Evolutionary conservation across 2,888 invertebrate genomes (phyloP).

Genomic region (Alviniconcha strummeri): DNA sequence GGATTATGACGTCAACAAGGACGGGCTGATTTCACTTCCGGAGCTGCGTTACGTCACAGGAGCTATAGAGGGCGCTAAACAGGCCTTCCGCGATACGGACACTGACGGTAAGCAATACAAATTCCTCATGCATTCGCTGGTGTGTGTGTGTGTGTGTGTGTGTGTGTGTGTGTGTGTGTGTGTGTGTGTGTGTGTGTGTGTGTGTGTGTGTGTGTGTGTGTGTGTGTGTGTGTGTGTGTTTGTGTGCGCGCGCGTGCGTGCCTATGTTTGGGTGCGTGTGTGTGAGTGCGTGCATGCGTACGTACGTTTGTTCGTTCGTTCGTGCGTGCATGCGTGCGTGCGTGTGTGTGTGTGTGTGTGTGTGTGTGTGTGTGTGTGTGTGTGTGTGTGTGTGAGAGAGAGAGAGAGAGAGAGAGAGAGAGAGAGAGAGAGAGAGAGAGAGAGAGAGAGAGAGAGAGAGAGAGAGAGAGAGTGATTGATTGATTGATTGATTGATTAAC

Average conservation of each 20-base stretch:
- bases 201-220: constrained; percentile 1
- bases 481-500: too few species aligned
- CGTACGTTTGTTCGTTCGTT: not conserved
- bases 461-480: not conserved
- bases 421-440: not conserved
- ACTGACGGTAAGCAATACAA: constrained; percentile 6
- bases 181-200: not conserved
- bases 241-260: not conserved
- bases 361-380: not conserved
- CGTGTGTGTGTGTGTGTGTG: not conserved
- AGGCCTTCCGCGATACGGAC: constrained; percentile 25
- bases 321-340: not conserved
- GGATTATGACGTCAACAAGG: constrained; percentile 31
- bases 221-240: constrained; percentile 1
- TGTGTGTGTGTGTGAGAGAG: not conserved
- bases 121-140: not conserved
- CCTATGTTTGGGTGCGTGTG: not conserved
- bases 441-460: not conserved
- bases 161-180: not conserved
- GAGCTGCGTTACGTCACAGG: constrained; percentile 28
- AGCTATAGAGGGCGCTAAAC: constrained; percentile 18
- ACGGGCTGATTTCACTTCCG: constrained; percentile 23
- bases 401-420: not conserved
- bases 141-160: not conserved
- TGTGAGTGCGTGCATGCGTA: not conserved